Evolutionary conservation across 2,113 vertebrate genomes (phyloP).

Genomic region (Anguilla rostrata): DNA sequence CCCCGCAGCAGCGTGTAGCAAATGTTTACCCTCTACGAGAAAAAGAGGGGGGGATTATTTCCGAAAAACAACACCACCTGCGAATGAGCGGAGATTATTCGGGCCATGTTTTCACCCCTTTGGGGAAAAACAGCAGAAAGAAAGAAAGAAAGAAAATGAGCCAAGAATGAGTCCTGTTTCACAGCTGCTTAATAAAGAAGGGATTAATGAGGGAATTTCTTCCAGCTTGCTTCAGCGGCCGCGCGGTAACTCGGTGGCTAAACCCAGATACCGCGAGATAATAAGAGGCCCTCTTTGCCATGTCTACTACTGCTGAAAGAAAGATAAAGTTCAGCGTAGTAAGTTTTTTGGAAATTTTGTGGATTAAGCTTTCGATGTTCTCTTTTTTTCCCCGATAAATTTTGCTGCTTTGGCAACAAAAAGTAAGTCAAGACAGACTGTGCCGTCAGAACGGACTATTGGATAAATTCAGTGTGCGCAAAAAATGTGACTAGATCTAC

Average conservation of each 20-base stretch:
- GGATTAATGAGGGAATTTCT: constrained; percentile 63
- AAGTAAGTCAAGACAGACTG: neutral
- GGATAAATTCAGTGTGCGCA: neutral
- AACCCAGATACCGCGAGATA: constrained; percentile 56
- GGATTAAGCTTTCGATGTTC: constrained; percentile 36
- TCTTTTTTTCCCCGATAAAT: neutral
- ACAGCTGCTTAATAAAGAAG: constrained; percentile 64
- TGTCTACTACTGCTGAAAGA: constrained; percentile 50
- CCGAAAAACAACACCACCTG: neutral
- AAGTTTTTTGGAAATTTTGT: constrained; percentile 48
- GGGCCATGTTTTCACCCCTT: neutral
- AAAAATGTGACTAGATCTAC: neutral
- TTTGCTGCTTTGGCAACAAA: neutral
- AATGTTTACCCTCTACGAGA: neutral
- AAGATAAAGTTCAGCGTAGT: constrained; percentile 28
- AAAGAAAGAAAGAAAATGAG: constrained; percentile 27
- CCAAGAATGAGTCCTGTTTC: constrained; percentile 48
- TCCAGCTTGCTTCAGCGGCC: constrained; percentile 43
- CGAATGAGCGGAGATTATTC: constrained; percentile 41
- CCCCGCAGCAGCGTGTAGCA: neutral
- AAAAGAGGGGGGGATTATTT: neutral
- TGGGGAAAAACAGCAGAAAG: constrained; percentile 46
- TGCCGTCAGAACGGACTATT: neutral
- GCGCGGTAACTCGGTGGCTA: constrained; percentile 61
- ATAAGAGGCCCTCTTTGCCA: constrained; percentile 58